Conservation (phyloP, 2,113 vertebrate genomes). For the Daubentonia madagascariensis region DNA sequence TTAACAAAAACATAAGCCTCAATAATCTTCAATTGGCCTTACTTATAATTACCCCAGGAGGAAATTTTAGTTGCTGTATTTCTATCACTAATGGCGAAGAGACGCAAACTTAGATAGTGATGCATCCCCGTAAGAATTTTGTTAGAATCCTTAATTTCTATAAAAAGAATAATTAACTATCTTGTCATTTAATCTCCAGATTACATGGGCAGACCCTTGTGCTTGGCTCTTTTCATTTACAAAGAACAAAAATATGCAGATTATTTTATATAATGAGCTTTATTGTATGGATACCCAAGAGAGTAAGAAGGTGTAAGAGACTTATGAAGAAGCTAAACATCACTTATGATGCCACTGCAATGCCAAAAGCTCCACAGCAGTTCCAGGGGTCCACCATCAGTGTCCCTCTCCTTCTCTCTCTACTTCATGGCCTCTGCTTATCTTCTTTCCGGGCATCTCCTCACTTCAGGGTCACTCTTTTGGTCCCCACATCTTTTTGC, state of each 20-base stretch:
- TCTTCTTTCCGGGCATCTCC: neutral
- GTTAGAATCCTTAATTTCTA: neutral
- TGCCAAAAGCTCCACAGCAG: neutral
- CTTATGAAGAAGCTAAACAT: neutral
- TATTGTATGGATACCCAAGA: neutral
- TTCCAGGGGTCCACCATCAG: neutral
- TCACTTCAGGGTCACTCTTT: neutral
- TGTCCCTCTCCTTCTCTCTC: neutral
- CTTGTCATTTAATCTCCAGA: neutral
- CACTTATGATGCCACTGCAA: neutral
- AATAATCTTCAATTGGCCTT: neutral
- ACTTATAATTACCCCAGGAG: neutral
- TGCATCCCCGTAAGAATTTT: slow-evolving; percentile 7
- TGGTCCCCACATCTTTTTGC: neutral
- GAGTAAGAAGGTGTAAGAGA: neutral
- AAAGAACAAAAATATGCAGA: slow-evolving; percentile 1
- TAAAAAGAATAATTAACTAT: slow-evolving; percentile 15
- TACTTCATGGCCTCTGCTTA: neutral
- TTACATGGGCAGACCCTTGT: neutral
- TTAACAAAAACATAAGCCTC: slow-evolving; percentile 26
- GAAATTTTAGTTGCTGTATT: neutral
- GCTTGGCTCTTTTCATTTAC: neutral
- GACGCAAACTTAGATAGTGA: neutral
- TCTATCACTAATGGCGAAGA: neutral
- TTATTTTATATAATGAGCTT: neutral